Conservation (phyloP, 2,113 vertebrate species). For the Bos taurus region ARS-UCD2.0 NC_037334.1:49220001-49220500, state of each 20-base stretch:
- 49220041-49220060: not conserved
- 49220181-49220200: not conserved
- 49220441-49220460: not conserved
- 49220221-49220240: not conserved
- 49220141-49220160: not conserved
- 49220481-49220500: not conserved
- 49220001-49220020: not conserved
- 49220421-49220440: not conserved
- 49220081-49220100: not conserved
- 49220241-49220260: not conserved
- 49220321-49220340: not conserved
- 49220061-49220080: not conserved
- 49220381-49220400: not conserved
- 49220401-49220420: not conserved
- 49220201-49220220: not conserved
- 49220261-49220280: not conserved
- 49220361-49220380: not conserved
- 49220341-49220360: slow-evolving; percentile 7
- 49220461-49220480: not conserved
- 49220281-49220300: not conserved
- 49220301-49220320: not conserved
- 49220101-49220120: not conserved
- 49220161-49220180: not conserved
- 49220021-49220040: not conserved
- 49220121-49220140: not conserved